phyloP scores from a whole-genome alignment of 2,888 invertebrate species.

The Melipona bicolor region DNA sequence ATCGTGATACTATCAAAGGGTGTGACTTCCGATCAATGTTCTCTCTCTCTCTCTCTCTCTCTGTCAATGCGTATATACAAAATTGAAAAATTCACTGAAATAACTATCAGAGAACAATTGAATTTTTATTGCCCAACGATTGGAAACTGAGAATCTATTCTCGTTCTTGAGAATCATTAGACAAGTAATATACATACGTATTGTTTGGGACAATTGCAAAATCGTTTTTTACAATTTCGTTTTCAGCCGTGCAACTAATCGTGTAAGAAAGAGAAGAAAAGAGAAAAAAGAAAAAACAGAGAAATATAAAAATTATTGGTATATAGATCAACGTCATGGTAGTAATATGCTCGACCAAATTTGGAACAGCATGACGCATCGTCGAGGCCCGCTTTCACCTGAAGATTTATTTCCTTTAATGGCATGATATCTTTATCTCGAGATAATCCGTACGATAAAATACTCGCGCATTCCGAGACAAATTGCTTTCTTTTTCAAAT shows the following conservation, averaged over 20 bases:
- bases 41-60: neutral
- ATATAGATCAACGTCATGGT: constrained; percentile 29
- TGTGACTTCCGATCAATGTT: constrained; percentile 48
- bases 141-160: too few relatives aligned
- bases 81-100: neutral
- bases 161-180: neutral
- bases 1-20: constrained; percentile 28
- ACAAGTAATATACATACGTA: too few relatives aligned
- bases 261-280: neutral
- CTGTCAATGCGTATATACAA: neutral
- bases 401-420: constrained; percentile 33
- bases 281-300: neutral
- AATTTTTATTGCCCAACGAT: neutral
- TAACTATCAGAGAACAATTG: neutral
- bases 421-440: neutral
- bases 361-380: constrained; percentile 28
- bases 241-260: neutral
- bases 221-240: neutral
- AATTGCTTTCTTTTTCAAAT: too few relatives aligned
- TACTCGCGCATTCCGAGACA: too few relatives aligned
- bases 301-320: neutral
- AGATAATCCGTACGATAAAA: neutral
- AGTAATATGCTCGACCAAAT: constrained; percentile 9
- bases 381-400: constrained; percentile 31
- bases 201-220: neutral